Evolutionary conservation across 2,888 invertebrate species (phyloP), one percentile per base, ranked within the genome.

Genomic region (Heterodera filipjevi): DNA sequence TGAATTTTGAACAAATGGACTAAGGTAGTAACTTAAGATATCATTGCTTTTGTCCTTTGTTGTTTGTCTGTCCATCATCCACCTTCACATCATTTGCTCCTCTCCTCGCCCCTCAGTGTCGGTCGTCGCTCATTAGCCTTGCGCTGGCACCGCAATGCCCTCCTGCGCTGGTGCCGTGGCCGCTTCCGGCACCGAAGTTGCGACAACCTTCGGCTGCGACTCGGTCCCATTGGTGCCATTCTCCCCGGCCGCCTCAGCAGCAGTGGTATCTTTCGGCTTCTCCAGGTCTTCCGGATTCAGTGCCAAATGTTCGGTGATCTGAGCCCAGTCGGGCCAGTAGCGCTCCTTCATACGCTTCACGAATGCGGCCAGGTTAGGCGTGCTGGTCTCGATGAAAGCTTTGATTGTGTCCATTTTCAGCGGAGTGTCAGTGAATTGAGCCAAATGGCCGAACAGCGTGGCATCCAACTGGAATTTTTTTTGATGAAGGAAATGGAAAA

Each of bases 381-480:
- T 81, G 64, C 72, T 79, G 64, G 81, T 79, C 66, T 87, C 85
- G 32, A 86, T 78, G 81, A 81, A 86, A 6, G 77, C 75, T 89
- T 95, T 95, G 64, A 82, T 93, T 10, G 68, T 6, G 77, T 94
- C 93, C 91, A 94, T 93, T 89, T 94, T 94, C 89, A 94, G 94
- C 90, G 95, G 95, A 87, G 96, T 93, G 92, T 94, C 95, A 89
- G 95, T 93, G 87, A 96, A 92, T 91, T 96, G 96, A 85, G 95
- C 94, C 89, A 96, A 92, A 89, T 95, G 94, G 59, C 95, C 93
- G 91, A 96, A 97, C 81, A 95, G 94, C 46, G 95, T 94, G 80
- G 95, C 94, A 90, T 97, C 97, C 92, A 86, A 77, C 85, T 85
- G 73, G 44, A 83, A 30, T 49, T n/a, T 22, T 27, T 27, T 2